Evolutionary conservation across 2,797 vertebrate species (phyloP).

Genomic region (Anas georgica): DNA sequence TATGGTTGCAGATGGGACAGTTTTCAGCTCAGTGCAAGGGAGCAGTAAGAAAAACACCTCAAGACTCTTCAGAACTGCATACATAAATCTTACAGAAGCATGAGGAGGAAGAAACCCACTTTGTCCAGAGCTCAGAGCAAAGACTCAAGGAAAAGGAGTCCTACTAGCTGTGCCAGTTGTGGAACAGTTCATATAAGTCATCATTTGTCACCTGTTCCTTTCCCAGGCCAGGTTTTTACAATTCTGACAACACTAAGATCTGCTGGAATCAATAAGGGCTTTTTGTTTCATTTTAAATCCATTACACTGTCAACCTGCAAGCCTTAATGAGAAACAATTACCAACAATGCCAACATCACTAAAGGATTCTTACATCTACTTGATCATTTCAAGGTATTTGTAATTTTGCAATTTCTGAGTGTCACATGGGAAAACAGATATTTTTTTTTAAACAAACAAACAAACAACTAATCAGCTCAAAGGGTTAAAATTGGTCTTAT

Average conservation of each 20-base stretch:
- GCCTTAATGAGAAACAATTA: background rate
- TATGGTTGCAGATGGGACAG: background rate
- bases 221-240: background rate
- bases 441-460: background rate
- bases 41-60: background rate
- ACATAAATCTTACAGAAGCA: background rate
- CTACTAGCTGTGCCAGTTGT: background rate
- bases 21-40: background rate
- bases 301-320: background rate
- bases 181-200: background rate
- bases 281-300: background rate
- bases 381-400: background rate
- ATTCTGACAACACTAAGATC: background rate
- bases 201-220: background rate
- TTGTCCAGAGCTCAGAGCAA: background rate
- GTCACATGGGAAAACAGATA: background rate
- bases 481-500: background rate
- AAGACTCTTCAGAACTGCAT: background rate
- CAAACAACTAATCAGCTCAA: background rate
- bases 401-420: background rate
- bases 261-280: background rate
- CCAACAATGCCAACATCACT: background rate
- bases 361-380: background rate
- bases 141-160: background rate
- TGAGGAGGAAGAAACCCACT: background rate